Conservation (phyloP, 2,888 invertebrate species). For the Cephonodes hylas region DNA sequence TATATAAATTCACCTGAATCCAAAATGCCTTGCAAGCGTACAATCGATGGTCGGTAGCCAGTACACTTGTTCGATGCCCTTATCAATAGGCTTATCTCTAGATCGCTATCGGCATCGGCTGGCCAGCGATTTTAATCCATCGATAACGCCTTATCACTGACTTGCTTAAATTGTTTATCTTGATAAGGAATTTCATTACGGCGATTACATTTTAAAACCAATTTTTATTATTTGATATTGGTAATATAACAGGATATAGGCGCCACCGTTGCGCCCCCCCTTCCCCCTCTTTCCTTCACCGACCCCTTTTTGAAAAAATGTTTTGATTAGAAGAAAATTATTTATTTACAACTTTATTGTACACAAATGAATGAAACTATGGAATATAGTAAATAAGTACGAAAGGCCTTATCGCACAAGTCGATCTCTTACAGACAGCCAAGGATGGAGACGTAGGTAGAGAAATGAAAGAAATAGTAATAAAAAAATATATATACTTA, state of each 20-base stretch:
- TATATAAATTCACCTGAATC: too few relatives aligned
- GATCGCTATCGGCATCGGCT: constrained; percentile 54
- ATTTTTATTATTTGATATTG: constrained; percentile 11
- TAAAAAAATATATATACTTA: too few relatives aligned
- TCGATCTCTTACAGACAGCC: too few relatives aligned
- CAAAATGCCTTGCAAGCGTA: constrained; percentile 20
- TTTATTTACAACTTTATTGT: background rate
- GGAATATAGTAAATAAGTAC: too few relatives aligned
- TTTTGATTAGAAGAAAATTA: too few relatives aligned
- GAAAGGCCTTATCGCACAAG: too few relatives aligned
- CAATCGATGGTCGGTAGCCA: constrained; percentile 18
- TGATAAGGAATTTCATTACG: constrained; percentile 35
- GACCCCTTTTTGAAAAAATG: background rate
- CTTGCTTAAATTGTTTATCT: constrained; percentile 43
- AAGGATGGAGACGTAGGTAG: too few relatives aligned
- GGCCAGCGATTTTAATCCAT: constrained; percentile 64
- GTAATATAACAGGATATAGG: background rate
- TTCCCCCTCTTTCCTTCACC: background rate
- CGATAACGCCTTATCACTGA: constrained; percentile 45
- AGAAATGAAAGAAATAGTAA: too few relatives aligned
- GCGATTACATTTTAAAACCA: constrained; percentile 18
- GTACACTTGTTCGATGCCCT: constrained; percentile 26
- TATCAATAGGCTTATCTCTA: constrained; percentile 47
- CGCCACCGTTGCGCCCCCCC: background rate
- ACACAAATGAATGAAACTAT: too few relatives aligned